Base-by-base conservation (phyloP, 2,113 vertebrate genomes). In the Platichthys stellatus region DNA sequence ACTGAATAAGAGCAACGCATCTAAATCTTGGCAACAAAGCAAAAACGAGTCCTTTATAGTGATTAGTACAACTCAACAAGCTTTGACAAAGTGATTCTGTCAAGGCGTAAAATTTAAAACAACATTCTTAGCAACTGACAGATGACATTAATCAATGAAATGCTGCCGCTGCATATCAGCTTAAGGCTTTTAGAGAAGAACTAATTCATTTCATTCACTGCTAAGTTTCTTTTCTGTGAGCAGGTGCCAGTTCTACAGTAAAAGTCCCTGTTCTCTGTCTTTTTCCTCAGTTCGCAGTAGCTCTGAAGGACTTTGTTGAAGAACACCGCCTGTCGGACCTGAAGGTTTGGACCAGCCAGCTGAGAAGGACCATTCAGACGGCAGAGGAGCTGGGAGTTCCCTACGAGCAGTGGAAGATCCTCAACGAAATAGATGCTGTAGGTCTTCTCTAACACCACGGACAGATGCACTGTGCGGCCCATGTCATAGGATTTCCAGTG, bases 331-430 rank as follows among this genome's bases (percentile, higher is more conserved):
- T 99, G 10, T 92, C 91, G 0, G 96, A 97, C 54, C 95, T 99
- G 78, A 99, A 99, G 80, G 97, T 98, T 78, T 99, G 98, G 98
- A 99, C 97, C 0, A 99, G 97, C 88, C 97, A 99, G 90, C 91
- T 99, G 90, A 97, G 96, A 70, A 94, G 97, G 61, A 99, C 97
- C 1, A 99, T 99, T 85, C 97, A 99, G 94, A 99, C 97, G 0
- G 98, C 97, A 0, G 98, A 99, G 86, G 95, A 93, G 53, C 91
- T 99, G 60, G 94, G 95, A 0, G 95, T 97, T 24, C 95, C 97
- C 0, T 99, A 99, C 0, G 97, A 99, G 86, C 98, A 99, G 93
- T 98, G 98, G 98, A 99, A 99, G 90, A 98, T 98, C 76, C 95
- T 99, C 7, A 98, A 99, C 0, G 98, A 99, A 90, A 97, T 99